Conservation (phyloP, 2,797 vertebrate genomes). For the Malacoraja senta region DNA sequence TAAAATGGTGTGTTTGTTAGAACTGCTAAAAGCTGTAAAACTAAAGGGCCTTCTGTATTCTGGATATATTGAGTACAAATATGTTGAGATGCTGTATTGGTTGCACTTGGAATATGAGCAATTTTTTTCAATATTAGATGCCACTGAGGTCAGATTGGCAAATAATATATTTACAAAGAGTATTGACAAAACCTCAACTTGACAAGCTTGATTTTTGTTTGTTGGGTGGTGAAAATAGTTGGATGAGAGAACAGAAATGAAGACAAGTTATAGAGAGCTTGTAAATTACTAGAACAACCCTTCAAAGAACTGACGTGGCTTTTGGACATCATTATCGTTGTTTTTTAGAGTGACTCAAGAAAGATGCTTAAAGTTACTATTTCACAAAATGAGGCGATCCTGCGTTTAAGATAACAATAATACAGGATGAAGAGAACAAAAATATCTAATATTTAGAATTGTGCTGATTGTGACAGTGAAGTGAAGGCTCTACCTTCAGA, state of each 20-base stretch:
- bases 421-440: too few species aligned
- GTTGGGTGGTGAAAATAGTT: not conserved
- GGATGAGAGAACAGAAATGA: not conserved
- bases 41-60: not conserved
- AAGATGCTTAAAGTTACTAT: not conserved
- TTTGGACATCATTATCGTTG: not conserved
- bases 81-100: too few species aligned
- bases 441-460: too few species aligned
- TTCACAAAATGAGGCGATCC: not conserved
- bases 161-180: too few species aligned
- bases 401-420: too few species aligned
- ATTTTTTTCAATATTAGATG: not conserved
- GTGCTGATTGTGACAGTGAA: not conserved
- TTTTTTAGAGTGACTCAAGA: not conserved
- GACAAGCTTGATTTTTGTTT: not conserved
- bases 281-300: not conserved
- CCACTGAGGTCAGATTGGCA: not conserved
- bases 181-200: not conserved
- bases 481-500: not conserved
- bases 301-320: not conserved
- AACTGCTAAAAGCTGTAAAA: not conserved
- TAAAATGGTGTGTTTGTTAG: too few species aligned
- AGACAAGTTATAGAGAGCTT: not conserved
- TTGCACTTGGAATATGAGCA: not conserved
- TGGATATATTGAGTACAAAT: not conserved